These are phyloP conservation scores for Coenonympha glycerion DNA, from an alignment of 2,888 invertebrate species.

Conservation along the genomic window DNA sequence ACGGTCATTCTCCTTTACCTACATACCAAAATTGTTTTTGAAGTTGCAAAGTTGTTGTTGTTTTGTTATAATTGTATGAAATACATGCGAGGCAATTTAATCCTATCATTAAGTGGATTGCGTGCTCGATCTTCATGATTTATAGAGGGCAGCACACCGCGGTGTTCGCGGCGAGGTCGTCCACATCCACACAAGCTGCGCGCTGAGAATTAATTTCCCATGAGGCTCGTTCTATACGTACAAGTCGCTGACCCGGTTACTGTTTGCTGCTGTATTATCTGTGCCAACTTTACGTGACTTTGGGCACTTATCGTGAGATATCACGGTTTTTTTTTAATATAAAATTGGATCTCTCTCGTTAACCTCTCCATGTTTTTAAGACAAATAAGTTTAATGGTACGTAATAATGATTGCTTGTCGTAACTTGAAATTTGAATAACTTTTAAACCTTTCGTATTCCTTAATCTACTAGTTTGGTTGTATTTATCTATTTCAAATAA, in stretches of 20 bases:
- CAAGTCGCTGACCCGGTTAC: conserved; percentile 42
- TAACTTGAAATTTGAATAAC: background rate
- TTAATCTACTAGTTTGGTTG: no score
- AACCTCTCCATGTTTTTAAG: background rate
- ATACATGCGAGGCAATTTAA: conserved; percentile 8
- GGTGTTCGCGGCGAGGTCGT: conserved; percentile 25
- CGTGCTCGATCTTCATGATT: conserved; percentile 21
- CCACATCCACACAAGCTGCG: conserved; percentile 21
- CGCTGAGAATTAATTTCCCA: conserved; percentile 34
- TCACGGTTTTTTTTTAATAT: conserved; percentile 4
- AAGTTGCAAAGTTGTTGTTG: background rate
- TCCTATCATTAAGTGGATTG: conserved; percentile 17
- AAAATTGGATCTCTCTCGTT: conserved; percentile 1
- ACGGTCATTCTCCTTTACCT: no score
- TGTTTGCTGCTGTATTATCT: conserved; percentile 38
- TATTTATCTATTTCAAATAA: no score
- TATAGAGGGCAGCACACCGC: conserved; percentile 22
- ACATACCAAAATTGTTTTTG: no score
- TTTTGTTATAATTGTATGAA: conserved; percentile 8
- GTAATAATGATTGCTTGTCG: background rate
- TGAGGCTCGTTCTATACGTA: conserved; percentile 27
- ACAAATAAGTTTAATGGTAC: background rate
- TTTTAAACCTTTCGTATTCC: background rate
- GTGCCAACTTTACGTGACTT: conserved; percentile 42
- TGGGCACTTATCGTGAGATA: conserved; percentile 20